These are phyloP conservation scores for Noctuana brunneofusca DNA, from an alignment of 2,888 invertebrate species.

Conservation along the genomic window DNA sequence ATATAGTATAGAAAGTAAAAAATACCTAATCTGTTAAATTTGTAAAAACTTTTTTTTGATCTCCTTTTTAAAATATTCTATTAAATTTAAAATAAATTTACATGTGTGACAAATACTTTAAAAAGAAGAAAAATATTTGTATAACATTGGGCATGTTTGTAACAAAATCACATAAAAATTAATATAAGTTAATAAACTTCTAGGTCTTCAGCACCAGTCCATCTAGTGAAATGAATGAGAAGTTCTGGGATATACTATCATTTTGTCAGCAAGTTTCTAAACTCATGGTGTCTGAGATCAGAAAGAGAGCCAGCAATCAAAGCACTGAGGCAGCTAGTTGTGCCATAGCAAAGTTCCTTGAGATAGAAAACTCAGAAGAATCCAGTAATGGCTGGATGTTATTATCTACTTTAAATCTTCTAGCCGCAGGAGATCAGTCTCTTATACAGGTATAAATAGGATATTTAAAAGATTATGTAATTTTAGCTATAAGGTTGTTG, in stretches of 20 bases:
- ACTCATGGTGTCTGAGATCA: constrained; percentile 98
- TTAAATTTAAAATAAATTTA: too few species aligned
- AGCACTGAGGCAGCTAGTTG: constrained; percentile 97
- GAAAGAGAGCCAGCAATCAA: constrained; percentile 97
- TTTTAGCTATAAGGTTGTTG: too few species aligned
- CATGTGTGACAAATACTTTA: too few species aligned
- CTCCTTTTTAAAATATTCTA: too few species aligned
- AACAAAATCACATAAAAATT: neutral
- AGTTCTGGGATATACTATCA: constrained; percentile 97
- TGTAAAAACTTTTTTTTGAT: too few species aligned
- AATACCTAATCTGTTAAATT: too few species aligned
- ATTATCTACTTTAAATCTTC: constrained; percentile 93
- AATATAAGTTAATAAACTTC: constrained; percentile 26
- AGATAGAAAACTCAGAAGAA: constrained; percentile 97
- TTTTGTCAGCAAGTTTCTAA: constrained; percentile 97
- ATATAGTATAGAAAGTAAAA: too few species aligned
- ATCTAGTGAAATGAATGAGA: constrained; percentile 97
- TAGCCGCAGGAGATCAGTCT: constrained; percentile 95
- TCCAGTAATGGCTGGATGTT: constrained; percentile 99
- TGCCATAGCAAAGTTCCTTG: constrained; percentile 97
- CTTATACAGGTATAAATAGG: constrained; percentile 88
- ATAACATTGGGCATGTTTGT: too few species aligned
- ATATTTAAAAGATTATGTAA: too few species aligned
- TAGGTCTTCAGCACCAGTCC: constrained; percentile 97
- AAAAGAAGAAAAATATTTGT: too few species aligned